Evolutionary conservation across 2,888 invertebrate genomes (phyloP).

Genomic region (Tribolium freemani): DNA sequence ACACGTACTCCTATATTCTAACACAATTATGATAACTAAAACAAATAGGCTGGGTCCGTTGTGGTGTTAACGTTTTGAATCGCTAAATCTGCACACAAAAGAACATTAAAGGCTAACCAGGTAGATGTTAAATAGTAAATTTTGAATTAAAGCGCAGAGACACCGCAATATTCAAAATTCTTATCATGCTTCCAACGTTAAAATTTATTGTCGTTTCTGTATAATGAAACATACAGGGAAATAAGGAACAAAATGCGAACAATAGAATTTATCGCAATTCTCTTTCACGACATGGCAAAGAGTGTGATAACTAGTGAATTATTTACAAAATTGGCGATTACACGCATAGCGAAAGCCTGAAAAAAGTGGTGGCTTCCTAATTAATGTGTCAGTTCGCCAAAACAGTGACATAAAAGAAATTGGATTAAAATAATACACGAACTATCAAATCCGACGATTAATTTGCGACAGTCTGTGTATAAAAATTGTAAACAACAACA

Average conservation of each 20-base stretch:
- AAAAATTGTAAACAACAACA: too few species aligned
- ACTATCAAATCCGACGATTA: too few species aligned
- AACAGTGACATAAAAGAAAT: too few species aligned
- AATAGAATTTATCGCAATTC: constrained; percentile 8
- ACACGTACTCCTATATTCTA: background rate
- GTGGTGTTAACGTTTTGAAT: background rate
- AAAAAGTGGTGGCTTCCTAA: too few species aligned
- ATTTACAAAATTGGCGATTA: background rate
- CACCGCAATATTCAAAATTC: constrained; percentile 17
- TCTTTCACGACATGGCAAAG: background rate
- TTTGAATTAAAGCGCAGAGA: constrained; percentile 3
- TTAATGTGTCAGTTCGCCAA: too few species aligned
- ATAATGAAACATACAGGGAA: constrained; percentile 7
- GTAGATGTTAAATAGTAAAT: background rate
- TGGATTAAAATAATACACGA: too few species aligned
- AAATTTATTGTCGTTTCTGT: constrained; percentile 5
- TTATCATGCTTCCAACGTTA: constrained; percentile 1
- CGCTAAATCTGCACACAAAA: background rate
- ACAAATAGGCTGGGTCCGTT: background rate
- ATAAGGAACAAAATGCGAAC: constrained; percentile 6
- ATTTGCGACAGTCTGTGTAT: too few species aligned
- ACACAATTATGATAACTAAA: background rate
- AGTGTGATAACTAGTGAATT: background rate
- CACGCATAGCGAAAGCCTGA: background rate
- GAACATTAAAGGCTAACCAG: background rate